Base-by-base conservation (phyloP, 2,797 vertebrate genomes). In the Podargus strigoides region DNA sequence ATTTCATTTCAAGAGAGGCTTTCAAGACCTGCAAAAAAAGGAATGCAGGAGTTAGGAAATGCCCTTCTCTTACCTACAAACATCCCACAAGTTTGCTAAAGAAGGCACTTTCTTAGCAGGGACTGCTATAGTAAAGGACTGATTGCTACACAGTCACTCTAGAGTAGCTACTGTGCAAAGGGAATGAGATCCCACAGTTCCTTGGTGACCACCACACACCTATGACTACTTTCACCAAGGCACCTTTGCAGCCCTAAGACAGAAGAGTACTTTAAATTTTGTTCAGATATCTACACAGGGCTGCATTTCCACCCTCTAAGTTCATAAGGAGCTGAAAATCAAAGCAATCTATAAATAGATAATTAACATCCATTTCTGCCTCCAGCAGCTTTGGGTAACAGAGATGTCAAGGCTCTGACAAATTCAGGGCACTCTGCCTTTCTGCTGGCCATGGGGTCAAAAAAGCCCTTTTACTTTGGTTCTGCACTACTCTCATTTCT, bases 1-100 rank as follows among this genome's bases (percentile, higher is more conserved):
- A 99, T 97, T 99, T 99, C 98, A 99, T 98, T 95, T 99, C 99
- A 96, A 99, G 93, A 20, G 99, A 99, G 12, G 98, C 98, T 80
- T 97, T 98, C 93, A 99, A 97, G 69, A 97, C 99, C 99, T 99
- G 96, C 34, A 60, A 90, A 90, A 90, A 90, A 91, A 78, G 96
- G 90, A 84, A 92, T 75, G 37, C 58, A 68, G 67, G 86, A 50
- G 83, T 87, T 76, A 95, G 80, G 86, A 94, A 90, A 86, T 17
- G 69, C 24, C 39, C 17, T 70, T 68, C 26, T 89, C 72, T 91
- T 49, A 42, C 32, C 21, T 41, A 30, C 20, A 58, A 66, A 42
- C 28, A 95, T 74, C 44, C 55, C 78, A 73, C 36, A 69, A 49
- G 24, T 44, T 82, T 56, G 32, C 52, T 93, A 73, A 66, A 58